phyloP scores from a whole-genome alignment of 2,888 invertebrate species.

The Lithosia quadra region DNA sequence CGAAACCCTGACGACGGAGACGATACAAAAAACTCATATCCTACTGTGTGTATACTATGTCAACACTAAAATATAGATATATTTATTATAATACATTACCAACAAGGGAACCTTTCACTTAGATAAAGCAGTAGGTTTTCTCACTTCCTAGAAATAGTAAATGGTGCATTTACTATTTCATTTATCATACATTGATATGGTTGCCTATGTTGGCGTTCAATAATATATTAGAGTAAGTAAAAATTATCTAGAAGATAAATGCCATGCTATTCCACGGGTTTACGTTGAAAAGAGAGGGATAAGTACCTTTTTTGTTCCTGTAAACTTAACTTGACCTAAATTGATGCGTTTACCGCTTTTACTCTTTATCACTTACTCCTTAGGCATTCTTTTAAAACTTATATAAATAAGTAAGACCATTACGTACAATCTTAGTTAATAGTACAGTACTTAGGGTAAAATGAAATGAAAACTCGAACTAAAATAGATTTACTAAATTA shows the following conservation, averaged over 20 bases:
- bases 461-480: no score
- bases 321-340: slow-evolving; percentile 1
- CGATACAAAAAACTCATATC: background rate
- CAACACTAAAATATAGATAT: no score
- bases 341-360: background rate
- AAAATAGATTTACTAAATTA: no score
- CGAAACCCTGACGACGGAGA: background rate
- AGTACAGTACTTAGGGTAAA: background rate
- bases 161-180: no score
- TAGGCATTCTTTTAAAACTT: background rate
- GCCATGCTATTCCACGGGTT: background rate
- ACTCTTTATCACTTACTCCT: background rate
- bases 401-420: background rate
- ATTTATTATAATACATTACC: no score
- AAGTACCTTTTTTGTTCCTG: slow-evolving; percentile 1
- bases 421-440: background rate
- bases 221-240: background rate
- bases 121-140: background rate
- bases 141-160: background rate
- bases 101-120: background rate
- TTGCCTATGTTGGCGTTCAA: background rate
- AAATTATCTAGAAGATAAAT: slow-evolving; percentile 1
- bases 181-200: no score
- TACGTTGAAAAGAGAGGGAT: slow-evolving; percentile 4
- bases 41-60: no score